These are phyloP conservation scores for Sylvicola cinctus DNA, from an alignment of 2,888 invertebrate species.

Conservation along the genomic window DNA sequence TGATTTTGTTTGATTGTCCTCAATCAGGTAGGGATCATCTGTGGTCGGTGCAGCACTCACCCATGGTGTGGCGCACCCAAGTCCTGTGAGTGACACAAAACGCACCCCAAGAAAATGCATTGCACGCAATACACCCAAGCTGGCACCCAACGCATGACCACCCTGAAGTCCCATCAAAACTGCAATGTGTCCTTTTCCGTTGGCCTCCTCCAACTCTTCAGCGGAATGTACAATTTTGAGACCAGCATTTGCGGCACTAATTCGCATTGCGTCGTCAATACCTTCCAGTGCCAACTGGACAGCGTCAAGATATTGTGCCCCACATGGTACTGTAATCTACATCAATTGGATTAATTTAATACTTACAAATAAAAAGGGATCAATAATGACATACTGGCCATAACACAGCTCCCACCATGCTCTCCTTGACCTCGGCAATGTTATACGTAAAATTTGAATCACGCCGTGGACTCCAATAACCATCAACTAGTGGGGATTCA, in stretches of 20 bases:
- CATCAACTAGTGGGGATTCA: conserved; percentile 34
- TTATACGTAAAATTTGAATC: conserved; percentile 12
- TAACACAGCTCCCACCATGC: conserved; percentile 30
- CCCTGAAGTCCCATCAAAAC: conserved; percentile 42
- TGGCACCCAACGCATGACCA: conserved; percentile 44
- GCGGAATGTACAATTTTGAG: conserved; percentile 33
- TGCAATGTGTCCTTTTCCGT: conserved; percentile 35
- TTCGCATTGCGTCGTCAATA: conserved; percentile 39
- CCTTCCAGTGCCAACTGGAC: conserved; percentile 44
- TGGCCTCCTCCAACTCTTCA: conserved; percentile 36
- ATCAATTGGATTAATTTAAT: background rate
- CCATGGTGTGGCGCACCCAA: conserved; percentile 46
- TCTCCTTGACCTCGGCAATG: conserved; percentile 21
- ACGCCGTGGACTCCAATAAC: conserved; percentile 23
- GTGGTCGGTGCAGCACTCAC: conserved; percentile 15
- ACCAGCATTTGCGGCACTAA: conserved; percentile 29
- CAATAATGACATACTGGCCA: conserved; percentile 15
- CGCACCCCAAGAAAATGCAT: conserved; percentile 43
- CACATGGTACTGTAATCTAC: conserved; percentile 31
- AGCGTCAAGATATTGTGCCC: conserved; percentile 40
- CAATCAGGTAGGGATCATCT: conserved; percentile 15
- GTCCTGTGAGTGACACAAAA: conserved; percentile 41
- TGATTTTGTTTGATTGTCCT: conserved; percentile 21
- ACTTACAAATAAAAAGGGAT: background rate
- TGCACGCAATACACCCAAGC: conserved; percentile 40